phyloP scores from a whole-genome alignment of 1,140 invertebrate genomes.

The Neelides sp. region DNA sequence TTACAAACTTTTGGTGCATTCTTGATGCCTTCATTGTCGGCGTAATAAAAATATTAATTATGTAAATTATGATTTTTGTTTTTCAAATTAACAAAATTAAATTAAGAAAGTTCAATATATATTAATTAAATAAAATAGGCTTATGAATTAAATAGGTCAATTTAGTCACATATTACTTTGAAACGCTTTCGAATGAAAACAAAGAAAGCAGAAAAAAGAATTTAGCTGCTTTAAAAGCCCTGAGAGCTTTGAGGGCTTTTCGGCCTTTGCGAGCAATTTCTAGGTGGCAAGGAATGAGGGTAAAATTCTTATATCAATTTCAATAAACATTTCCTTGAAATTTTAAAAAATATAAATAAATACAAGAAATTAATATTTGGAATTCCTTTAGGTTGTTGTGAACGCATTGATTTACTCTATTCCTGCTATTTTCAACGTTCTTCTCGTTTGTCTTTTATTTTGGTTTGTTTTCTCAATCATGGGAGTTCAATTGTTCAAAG shows the following conservation, averaged over 20 bases:
- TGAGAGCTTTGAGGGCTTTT: conserved; percentile 87
- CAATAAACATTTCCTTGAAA: too few relatives aligned
- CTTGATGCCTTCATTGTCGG: conserved; percentile 43
- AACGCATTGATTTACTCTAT: conserved; percentile 88
- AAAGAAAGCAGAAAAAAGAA: conserved; percentile 43
- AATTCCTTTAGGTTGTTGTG: conserved; percentile 63
- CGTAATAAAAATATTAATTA: too few relatives aligned
- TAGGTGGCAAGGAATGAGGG: conserved; percentile 93
- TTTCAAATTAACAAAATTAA: too few relatives aligned
- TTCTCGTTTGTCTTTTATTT: conserved; percentile 69
- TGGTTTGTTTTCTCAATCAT: conserved; percentile 84
- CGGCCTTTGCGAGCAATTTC: conserved; percentile 89
- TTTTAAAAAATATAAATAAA: too few relatives aligned
- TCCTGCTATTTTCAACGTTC: conserved; percentile 86
- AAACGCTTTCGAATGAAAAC: too few relatives aligned
- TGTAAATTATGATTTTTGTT: background rate
- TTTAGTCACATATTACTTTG: conserved; percentile 60
- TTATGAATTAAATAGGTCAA: conserved; percentile 57
- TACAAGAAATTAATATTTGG: background rate
- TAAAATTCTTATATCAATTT: conserved; percentile 30
- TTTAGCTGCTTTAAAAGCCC: conserved; percentile 91
- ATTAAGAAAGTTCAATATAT: too few relatives aligned
- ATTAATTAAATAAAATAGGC: too few relatives aligned
- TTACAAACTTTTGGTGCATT: conserved; percentile 44
- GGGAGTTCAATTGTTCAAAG: conserved; percentile 75